Evolutionary conservation across 2,888 invertebrate genomes (phyloP), one percentile per base, ranked within the genome.

Genomic region (Thysanoteuthis rhombus): DNA sequence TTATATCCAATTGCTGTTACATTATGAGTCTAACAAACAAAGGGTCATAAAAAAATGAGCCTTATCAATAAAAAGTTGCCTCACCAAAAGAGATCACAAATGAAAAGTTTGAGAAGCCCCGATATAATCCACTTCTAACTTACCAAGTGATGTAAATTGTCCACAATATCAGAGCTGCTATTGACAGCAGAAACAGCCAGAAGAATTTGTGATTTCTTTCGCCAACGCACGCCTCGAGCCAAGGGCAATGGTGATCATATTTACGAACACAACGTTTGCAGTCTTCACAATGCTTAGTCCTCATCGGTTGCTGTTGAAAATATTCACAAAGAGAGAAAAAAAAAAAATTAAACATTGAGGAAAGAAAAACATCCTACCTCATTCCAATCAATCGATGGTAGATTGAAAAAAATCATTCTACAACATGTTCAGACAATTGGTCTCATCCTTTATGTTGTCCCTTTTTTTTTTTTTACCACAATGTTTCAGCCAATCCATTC

Each of bases 191-290:
- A 94, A 97, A 97, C 42, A 96, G 93, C 96, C 96, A 96, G 95
- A 97, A 97, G 95, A 95, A 96, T 92, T 96, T 96, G 94, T 97
- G 97, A 94, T 97, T 97, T 42, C 96, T 95, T 94, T 97, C 97
- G 8, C 97, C 97, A 28, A 97, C 95, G 95, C 97, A 97, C 1
- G 96, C 95, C 94, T 96, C 97, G 94, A 97, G 95, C 97, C 97
- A 97, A 0, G 97, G 97, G 94, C 97, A 97, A 94, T 97, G 97
- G 94, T 97, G 97, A 95, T 97, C 97, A 94, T 96, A 97, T 94
- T 96, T 96, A 22, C 96, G 94, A 5, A 97, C 97, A 95, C 97
- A 97, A 58, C 95, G 94, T 40, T 95, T 95, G 94, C 97, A 97
- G 92, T 97, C 97, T 94, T 97, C 96, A 95, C 97, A 97, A 94